phyloP scores from a whole-genome alignment of 2,797 vertebrate species.

The Hephaestus fuliginosus region DNA sequence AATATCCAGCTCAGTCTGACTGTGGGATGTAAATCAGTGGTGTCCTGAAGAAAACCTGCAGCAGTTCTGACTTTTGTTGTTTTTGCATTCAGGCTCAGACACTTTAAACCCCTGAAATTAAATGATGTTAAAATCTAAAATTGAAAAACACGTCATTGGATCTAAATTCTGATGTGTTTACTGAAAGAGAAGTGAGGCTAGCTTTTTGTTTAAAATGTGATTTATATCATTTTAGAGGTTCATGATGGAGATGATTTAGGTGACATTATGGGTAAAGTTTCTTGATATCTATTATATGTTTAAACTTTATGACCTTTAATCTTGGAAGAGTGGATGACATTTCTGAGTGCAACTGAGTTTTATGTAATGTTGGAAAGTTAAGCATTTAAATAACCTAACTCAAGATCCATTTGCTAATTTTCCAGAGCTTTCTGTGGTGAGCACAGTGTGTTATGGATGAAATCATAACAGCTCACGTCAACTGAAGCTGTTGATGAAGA shows the following conservation, averaged over 20 bases:
- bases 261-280: too few species aligned
- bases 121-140: background rate
- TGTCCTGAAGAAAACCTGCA: conserved; percentile 13
- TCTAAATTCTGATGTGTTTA: background rate
- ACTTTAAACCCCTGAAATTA: background rate
- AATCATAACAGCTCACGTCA: background rate
- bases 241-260: background rate
- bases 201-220: background rate
- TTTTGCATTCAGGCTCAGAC: background rate
- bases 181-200: background rate
- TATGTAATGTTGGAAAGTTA: background rate
- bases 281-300: background rate
- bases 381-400: background rate
- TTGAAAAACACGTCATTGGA: background rate
- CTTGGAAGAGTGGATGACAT: background rate
- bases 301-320: background rate
- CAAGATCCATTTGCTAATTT: background rate
- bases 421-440: background rate
- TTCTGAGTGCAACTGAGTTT: background rate
- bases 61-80: background rate
- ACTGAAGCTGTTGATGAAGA: too few species aligned
- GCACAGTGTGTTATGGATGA: background rate
- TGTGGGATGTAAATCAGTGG: conserved; percentile 6
- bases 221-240: background rate
- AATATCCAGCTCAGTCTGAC: conserved; percentile 20